Evolutionary conservation across 2,797 vertebrate genomes (phyloP).

Genomic region (Enteromius fasciolatus): DNA sequence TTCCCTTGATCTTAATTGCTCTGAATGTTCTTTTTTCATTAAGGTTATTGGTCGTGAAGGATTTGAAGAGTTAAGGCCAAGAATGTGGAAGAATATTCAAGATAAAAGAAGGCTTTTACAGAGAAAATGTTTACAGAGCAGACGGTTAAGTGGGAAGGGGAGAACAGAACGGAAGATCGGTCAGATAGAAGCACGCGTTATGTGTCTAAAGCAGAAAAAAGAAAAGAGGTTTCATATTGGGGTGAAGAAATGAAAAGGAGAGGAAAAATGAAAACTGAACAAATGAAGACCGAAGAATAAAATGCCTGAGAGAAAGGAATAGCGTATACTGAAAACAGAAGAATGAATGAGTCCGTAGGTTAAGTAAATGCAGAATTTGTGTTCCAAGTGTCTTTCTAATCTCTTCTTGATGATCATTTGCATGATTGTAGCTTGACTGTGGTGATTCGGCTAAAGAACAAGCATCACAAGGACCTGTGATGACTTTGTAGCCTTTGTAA

Average conservation of each 20-base stretch:
- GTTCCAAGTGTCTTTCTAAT: slow-evolving; percentile 91
- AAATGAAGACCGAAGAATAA: slow-evolving; percentile 98
- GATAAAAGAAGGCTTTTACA: slow-evolving; percentile 97
- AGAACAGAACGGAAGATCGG: slow-evolving; percentile 93
- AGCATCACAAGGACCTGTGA: slow-evolving; percentile 45
- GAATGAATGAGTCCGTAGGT: slow-evolving; percentile 98
- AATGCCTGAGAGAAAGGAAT: slow-evolving; percentile 93
- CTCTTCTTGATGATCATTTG: slow-evolving; percentile 88
- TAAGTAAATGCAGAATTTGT: slow-evolving; percentile 98
- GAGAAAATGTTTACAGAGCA: slow-evolving; percentile 95
- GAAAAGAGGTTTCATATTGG: slow-evolving; percentile 91
- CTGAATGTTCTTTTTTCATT: slow-evolving; percentile 99
- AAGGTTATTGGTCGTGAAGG: slow-evolving; percentile 99
- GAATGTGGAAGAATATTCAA: slow-evolving; percentile 98
- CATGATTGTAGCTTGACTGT: slow-evolving; percentile 85
- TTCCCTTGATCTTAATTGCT: slow-evolving; percentile 93
- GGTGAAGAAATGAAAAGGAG: slow-evolving; percentile 87
- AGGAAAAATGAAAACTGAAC: slow-evolving; percentile 93
- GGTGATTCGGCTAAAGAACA: slow-evolving; percentile 86
- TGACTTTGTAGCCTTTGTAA: slow-evolving; percentile 30
- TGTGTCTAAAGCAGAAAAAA: slow-evolving; percentile 82
- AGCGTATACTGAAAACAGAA: slow-evolving; percentile 98
- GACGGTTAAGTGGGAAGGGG: slow-evolving; percentile 95
- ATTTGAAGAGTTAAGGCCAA: slow-evolving; percentile 99
- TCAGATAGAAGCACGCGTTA: slow-evolving; percentile 97